Percentiles rank a stretch among this genome's conserved stretches.
Conservation (phyloP, 2,888 invertebrate species). For the Malthinus seriepunctatus region DNA sequence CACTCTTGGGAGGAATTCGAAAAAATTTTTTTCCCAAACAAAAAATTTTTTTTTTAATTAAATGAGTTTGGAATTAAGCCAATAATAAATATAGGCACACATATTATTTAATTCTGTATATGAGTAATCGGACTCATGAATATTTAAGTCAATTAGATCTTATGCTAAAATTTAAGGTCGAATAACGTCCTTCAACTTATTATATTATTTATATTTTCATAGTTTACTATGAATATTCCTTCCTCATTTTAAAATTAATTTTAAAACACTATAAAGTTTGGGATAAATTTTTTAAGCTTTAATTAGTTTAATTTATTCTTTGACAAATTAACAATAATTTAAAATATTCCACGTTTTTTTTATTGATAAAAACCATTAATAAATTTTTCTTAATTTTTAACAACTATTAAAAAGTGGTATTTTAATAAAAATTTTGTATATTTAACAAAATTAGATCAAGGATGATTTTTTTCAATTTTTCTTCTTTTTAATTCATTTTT, state of each 20-base stretch:
- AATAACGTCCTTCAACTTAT: constrained; percentile 5
- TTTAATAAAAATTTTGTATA: no score
- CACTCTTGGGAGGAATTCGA: no score
- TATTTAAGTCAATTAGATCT: constrained; percentile 5
- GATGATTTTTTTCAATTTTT: no score
- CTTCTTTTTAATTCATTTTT: no score
- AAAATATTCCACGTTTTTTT: background rate
- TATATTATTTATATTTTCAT: background rate
- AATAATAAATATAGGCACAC: background rate
- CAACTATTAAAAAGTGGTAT: no score
- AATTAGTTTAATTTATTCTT: background rate
- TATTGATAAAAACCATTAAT: background rate
- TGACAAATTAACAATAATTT: constrained; percentile 4
- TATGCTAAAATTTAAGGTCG: constrained; percentile 3
- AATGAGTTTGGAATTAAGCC: no score
- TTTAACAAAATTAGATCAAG: no score
- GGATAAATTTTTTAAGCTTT: background rate
- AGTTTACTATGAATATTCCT: constrained; percentile 6
- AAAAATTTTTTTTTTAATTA: no score
- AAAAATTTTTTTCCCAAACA: no score
- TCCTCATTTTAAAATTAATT: background rate
- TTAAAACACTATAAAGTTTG: background rate
- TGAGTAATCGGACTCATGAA: constrained; percentile 2
- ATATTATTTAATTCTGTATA: constrained; percentile 3
- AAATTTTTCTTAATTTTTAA: no score